Base-by-base conservation (phyloP, 2,797 vertebrate genomes). In the Meda fulgida region DNA sequence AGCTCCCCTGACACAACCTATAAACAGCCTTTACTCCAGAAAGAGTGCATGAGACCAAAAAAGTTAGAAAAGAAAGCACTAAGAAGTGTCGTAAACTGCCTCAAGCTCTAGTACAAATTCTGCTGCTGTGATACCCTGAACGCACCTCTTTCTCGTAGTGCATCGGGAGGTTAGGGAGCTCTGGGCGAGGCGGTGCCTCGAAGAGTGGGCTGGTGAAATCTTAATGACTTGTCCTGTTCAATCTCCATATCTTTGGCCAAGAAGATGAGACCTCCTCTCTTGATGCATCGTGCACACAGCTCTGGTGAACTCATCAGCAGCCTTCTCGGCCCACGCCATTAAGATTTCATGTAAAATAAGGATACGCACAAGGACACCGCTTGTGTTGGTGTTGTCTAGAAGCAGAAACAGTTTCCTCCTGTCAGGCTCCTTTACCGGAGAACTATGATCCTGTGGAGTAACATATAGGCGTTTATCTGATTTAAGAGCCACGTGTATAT, bases 301-400 rank as follows among this genome's bases (percentile, higher is more conserved):
- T 73, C 31, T 88, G 86, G 83, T 87, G 88, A 81, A 84, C 63
- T 86, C 83, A 81, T 83, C 80, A 88, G 71, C 34, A 18, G 53
- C 23, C 7, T 67, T 55, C 43, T 78, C 26, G 9, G n/a, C 87
- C 85, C 87, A 91, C 84, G 91, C 87, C 91, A 92, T 92, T 91
- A 92, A 93, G 92, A 92, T 90, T 94, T 92, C 91, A 93, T 93
- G 92, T 93, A 93, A 91, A 86, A 92, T 91, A 91, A 84, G 91
- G 90, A 88, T 83, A 90, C 83, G 86, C 91, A 90, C 80, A 89
- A 81, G 72, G 72, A 77, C 72, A 55, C 5, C 4, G 21, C 31
- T 86, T 60, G 6, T 89, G 91, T 92, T 91, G 91, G 88, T 81
- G 88, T 89, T 87, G 87, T 83, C 87, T 85, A 87, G 85, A 84